Evolutionary conservation across 2,113 vertebrate species (phyloP).

Genomic region (Pterocles orientalis): DNA sequence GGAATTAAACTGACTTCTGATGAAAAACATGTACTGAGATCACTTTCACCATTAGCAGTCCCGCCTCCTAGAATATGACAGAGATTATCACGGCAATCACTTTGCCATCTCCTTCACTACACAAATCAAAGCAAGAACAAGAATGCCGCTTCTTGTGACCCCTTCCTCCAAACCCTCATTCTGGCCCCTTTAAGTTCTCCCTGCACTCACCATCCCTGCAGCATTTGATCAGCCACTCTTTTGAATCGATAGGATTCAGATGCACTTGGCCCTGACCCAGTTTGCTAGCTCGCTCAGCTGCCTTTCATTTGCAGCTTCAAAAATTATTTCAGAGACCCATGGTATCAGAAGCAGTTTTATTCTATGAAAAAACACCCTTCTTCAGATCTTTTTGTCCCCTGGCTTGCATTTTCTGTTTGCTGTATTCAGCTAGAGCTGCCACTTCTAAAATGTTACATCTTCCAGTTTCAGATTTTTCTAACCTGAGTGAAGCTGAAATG

Average conservation of each 20-base stretch:
- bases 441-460: not conserved
- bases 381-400: not conserved
- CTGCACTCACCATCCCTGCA: not conserved
- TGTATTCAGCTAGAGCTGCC: not conserved
- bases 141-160: not conserved
- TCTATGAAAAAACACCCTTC: not conserved
- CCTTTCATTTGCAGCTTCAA: slow-evolving; percentile 8
- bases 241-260: not conserved
- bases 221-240: not conserved
- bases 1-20: not conserved
- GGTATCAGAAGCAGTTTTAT: not conserved
- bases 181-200: not conserved
- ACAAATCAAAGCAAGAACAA: not conserved
- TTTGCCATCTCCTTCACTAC: not conserved
- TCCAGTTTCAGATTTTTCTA: not conserved
- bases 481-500: not conserved
- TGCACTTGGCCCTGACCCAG: not conserved
- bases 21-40: not conserved
- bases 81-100: not conserved
- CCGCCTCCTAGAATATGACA: not conserved
- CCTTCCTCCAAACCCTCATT: not conserved
- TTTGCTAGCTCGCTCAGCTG: not conserved
- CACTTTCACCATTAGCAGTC: not conserved
- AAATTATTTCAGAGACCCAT: slow-evolving; percentile 3
- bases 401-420: not conserved